Base-by-base conservation (phyloP, 2,888 invertebrate species). In the Notodromas monacha region DNA sequence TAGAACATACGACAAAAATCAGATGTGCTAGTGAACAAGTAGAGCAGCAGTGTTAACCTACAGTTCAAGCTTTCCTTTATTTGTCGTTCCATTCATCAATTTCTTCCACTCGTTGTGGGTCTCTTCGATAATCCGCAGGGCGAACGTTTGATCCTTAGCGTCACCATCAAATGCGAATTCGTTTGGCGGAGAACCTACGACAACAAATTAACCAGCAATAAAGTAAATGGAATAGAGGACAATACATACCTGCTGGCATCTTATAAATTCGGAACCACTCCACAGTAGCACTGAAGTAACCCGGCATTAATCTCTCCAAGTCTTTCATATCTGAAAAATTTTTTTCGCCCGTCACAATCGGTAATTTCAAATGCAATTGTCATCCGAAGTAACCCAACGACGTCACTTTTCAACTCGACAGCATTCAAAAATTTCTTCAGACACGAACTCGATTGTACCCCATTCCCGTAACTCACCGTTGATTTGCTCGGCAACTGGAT, bases 201-300 rank as follows among this genome's bases (percentile, higher is more conserved):
- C n/a, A n/a, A n/a, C n/a, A n/a, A n/a, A n/a, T n/a, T n/a, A n/a
- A n/a, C n/a, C n/a, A n/a, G n/a, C n/a, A n/a, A n/a, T n/a, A n/a
- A n/a, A n/a, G n/a, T n/a, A n/a, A n/a, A n/a, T n/a, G n/a, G n/a
- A n/a, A n/a, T n/a, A n/a, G n/a, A n/a, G n/a, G n/a, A n/a, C n/a
- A n/a, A 37, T 45, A 55, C 41, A 50, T 89, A 30, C 84, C 86
- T 57, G 84, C 84, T 33, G 96, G 96, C 45, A 92, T 76, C 57
- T 99, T 99, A 56, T 99, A 99, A 38, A 84, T 73, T 49, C 73
- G 69, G 54, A 99, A 89, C 96, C 96, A 99, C 55, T 92, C 89
- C 33, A 81, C 68, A 2, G 92, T 79, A 26, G 89, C 89, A 50
- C 79, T 66, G 46, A 96, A 52, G 40, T 92, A 59, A 10, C 96